Evolutionary conservation across 2,113 vertebrate species (phyloP).

Genomic region (Burhinus bistriatus): DNA sequence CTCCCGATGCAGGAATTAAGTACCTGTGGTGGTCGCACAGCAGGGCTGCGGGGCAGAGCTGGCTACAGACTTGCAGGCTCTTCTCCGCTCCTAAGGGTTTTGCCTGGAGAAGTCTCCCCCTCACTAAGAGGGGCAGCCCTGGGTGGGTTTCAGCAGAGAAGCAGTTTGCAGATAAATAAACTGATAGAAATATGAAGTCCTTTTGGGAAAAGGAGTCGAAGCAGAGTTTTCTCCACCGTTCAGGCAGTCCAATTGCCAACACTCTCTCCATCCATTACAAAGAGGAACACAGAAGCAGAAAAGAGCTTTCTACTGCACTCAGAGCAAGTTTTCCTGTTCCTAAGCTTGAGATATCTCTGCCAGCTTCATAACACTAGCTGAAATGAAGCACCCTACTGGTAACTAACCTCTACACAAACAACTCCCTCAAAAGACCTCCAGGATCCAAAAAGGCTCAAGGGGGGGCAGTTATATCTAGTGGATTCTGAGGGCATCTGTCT

Average conservation of each 20-base stretch:
- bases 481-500: not conserved
- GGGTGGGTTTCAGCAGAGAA: not conserved
- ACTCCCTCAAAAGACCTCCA: not conserved
- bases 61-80: not conserved
- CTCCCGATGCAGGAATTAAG: not conserved
- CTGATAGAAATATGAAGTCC: fast-evolving
- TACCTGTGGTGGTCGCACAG: not conserved
- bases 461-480: not conserved
- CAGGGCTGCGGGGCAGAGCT: too few relatives aligned
- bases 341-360: fast-evolving
- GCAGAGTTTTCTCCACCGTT: not conserved
- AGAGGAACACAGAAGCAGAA: not conserved
- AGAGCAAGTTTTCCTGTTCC: too few relatives aligned
- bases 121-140: not conserved
- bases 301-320: not conserved
- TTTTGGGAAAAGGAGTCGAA: not conserved
- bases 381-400: not conserved
- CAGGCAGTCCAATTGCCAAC: fast-evolving
- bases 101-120: not conserved
- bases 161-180: not conserved
- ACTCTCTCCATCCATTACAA: too few relatives aligned
- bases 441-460: fast-evolving
- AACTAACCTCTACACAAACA: not conserved
- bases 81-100: not conserved
- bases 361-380: fast-evolving